Evolutionary conservation across 2,888 invertebrate genomes (phyloP), one percentile per base, ranked within the genome.

Genomic region (Serripes groenlandicus): DNA sequence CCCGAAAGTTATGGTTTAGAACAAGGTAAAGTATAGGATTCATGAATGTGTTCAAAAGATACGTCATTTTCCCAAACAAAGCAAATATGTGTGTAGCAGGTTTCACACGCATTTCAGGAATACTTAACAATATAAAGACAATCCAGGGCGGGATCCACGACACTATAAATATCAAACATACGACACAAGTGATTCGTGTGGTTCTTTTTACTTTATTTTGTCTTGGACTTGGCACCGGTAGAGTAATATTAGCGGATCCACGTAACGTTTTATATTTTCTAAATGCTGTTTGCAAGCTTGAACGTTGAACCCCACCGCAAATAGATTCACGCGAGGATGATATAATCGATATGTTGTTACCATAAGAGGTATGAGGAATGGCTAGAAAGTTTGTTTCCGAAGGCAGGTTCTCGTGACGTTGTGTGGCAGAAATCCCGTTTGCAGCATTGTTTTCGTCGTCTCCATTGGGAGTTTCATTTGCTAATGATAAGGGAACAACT

Each of bases 61-160:
- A 82, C 0, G 78, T 77, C 78, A 78, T 82, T 68, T 60, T 70
- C 1, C 82, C 69, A 26, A 75, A 82, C 28, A 82, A 15, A 49
- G 64, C 77, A 30, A 75, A 70, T 32, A 52, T 70, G 3, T 68
- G 42, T 1, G 72, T 52, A 21, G 42, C 15, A 7, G 58, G 56
- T 7, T 68, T 49, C 3, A 42, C 21, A 30, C 34, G 56, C 54
- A 66, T 18, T 18, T 42, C 15, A 11, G 70, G 75, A 2, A 75
- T 58, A 9, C 58, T 56, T 9, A 71, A 70, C n/a, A 78, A 23
- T 26, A 82, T 18, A 54, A 81, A 77, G 23, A 54, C 52, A 15
- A 81, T 35, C 81, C 81, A 81, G 15, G 78, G 82, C 9, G 78
- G 78, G 2, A 82, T 37, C 82, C 82, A 82, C 1, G 71, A 70